Evolutionary conservation across 1,140 invertebrate species (phyloP).

Genomic region (Laupala kohalensis): DNA sequence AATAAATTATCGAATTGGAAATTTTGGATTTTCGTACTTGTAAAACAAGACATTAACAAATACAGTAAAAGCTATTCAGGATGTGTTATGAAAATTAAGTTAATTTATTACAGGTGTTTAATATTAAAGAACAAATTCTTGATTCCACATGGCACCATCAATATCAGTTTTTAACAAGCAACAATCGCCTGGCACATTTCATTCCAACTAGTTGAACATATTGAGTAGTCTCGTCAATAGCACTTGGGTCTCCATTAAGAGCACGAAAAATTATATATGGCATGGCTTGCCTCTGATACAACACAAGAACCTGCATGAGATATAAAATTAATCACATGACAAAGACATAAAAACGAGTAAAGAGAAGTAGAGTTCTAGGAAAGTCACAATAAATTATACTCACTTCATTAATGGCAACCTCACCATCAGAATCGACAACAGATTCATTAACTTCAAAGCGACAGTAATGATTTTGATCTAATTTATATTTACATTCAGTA

Average conservation of each 20-base stretch:
- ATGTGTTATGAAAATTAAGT: no score
- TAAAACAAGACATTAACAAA: no score
- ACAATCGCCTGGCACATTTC: conserved; percentile 6
- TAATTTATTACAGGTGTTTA: not conserved
- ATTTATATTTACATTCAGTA: conserved; percentile 48
- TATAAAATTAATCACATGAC: no score
- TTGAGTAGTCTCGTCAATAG: not conserved
- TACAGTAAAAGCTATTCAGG: no score
- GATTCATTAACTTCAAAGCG: conserved; percentile 42
- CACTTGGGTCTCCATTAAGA: not conserved
- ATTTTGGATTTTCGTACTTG: no score
- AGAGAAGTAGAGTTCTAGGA: no score
- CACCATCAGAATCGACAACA: conserved; percentile 24
- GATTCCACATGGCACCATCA: not conserved
- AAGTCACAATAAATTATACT: not conserved
- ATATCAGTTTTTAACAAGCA: conserved; percentile 2
- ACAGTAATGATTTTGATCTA: conserved; percentile 59
- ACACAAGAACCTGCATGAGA: conserved; percentile 2
- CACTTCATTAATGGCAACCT: conserved; percentile 5
- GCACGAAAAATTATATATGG: not conserved
- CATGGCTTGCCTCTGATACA: conserved; percentile 5
- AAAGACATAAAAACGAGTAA: no score
- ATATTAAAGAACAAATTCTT: not conserved
- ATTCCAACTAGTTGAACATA: conserved; percentile 8
- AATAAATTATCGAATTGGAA: no score